Evolutionary conservation across 2,113 vertebrate species (phyloP).

Genomic region (Eupsittula cactorum): DNA sequence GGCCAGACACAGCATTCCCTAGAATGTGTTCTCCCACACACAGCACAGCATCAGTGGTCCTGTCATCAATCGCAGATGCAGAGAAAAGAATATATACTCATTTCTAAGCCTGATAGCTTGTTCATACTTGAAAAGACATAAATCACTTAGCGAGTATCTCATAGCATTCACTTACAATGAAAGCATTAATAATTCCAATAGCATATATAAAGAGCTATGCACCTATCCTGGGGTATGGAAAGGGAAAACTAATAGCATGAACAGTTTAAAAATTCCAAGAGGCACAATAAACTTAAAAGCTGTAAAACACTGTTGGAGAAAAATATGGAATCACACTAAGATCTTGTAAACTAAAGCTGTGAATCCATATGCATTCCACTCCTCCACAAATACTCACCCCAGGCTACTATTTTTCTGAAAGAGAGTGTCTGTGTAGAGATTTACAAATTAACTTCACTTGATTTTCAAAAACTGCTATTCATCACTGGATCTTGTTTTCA

Average conservation of each 20-base stretch:
- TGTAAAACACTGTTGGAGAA: not conserved
- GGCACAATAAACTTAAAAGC: not conserved
- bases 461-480: constrained; percentile 26
- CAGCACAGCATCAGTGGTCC: not conserved
- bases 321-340: not conserved
- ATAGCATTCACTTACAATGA: not conserved
- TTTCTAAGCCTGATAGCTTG: constrained; percentile 29
- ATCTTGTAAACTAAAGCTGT: constrained; percentile 12
- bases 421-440: not conserved
- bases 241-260: constrained; percentile 3
- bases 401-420: not conserved
- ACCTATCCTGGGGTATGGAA: not conserved
- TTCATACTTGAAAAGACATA: constrained; percentile 41
- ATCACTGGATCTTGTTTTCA: not conserved
- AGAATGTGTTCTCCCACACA: constrained; percentile 20
- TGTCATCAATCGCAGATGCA: constrained; percentile 34
- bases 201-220: not conserved
- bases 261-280: not conserved
- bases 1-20: constrained; percentile 32
- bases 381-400: not conserved
- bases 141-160: constrained; percentile 1
- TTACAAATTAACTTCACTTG: constrained; percentile 7
- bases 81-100: not conserved
- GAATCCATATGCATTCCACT: not conserved
- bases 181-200: constrained; percentile 4